Evolutionary conservation across 2,888 invertebrate species (phyloP).

Genomic region (Latrodectus elegans): DNA sequence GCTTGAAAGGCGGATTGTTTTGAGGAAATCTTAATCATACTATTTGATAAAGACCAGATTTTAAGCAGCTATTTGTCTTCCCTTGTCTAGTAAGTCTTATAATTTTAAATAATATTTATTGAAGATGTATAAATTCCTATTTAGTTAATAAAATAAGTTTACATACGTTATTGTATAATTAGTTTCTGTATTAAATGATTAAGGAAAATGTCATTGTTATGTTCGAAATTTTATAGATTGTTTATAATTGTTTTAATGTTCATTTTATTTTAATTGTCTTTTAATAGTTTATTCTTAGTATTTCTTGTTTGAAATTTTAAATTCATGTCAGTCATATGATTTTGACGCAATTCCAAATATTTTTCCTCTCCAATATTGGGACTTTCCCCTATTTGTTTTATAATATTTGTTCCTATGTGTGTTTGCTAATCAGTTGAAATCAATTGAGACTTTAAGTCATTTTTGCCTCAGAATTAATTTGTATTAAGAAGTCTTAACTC

Average conservation of each 20-base stretch:
- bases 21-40: neutral
- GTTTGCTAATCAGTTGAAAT: neutral
- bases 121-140: neutral
- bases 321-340: slow-evolving; percentile 24
- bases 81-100: neutral
- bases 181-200: slow-evolving; percentile 35
- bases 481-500: neutral
- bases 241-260: neutral
- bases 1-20: slow-evolving; percentile 22
- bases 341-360: neutral
- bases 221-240: neutral
- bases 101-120: neutral
- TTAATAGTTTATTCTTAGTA: neutral
- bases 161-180: slow-evolving; percentile 26
- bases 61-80: slow-evolving; percentile 1
- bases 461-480: neutral
- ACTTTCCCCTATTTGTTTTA: neutral
- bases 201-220: slow-evolving; percentile 28
- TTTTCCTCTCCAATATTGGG: neutral
- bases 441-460: neutral
- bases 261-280: neutral
- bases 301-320: neutral
- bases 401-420: neutral
- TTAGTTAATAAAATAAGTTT: slow-evolving; percentile 11
- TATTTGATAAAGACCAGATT: neutral